Percentiles rank a stretch among this genome's conserved stretches.
Conservation (phyloP, 1,140 invertebrate genomes). For the Phocides pigmalion region DNA sequence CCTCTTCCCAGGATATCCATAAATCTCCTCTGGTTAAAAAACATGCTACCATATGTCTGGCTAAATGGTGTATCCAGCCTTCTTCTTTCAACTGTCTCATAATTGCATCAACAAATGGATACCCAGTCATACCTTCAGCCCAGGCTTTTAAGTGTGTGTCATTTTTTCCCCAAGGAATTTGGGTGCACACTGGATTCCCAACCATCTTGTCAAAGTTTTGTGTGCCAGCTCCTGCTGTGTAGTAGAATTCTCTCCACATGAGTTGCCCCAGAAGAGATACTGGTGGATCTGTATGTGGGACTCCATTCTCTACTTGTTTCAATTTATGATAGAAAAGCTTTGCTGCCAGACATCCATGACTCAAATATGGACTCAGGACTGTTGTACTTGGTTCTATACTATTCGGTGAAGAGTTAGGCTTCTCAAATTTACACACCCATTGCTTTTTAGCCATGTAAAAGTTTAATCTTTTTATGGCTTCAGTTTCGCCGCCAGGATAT, state of each 20-base stretch:
- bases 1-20: conserved; percentile 87
- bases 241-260: conserved; percentile 92
- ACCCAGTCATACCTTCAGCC: conserved; percentile 88
- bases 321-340: conserved; percentile 87
- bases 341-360: conserved; percentile 89
- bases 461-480: conserved; percentile 86
- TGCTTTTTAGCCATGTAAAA: conserved; percentile 85
- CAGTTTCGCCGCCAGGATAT: conserved; percentile 88
- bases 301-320: conserved; percentile 81
- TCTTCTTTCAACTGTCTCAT: conserved; percentile 90
- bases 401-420: conserved; percentile 89
- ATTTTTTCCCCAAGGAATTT: conserved; percentile 89
- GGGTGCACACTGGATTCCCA: conserved; percentile 88
- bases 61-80: conserved; percentile 91
- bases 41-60: conserved; percentile 89
- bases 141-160: conserved; percentile 86
- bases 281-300: conserved; percentile 85
- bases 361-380: conserved; percentile 89
- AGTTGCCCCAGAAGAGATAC: conserved; percentile 87
- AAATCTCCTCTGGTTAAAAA: conserved; percentile 88
- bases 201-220: conserved; percentile 90
- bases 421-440: conserved; percentile 90
- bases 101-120: conserved; percentile 92
- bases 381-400: conserved; percentile 89
- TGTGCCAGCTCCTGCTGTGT: conserved; percentile 87